phyloP scores from a whole-genome alignment of 1,140 invertebrate genomes.

The Cydia amplana region DNA sequence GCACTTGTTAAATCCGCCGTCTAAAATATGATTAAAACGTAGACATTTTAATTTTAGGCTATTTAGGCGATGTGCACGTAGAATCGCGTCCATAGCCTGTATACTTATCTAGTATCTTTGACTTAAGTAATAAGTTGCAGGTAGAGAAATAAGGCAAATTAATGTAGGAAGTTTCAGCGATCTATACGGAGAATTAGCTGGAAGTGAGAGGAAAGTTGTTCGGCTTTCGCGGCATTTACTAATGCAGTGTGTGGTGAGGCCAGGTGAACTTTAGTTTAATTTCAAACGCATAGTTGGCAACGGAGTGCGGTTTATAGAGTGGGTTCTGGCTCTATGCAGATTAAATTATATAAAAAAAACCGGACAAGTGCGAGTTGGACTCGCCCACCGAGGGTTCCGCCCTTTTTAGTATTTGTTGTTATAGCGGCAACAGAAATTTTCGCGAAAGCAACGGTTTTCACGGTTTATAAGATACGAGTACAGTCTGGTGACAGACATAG shows the following conservation, averaged over 20 bases:
- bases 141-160: neutral
- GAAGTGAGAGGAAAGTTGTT: neutral
- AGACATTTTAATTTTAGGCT: too few relatives aligned
- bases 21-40: too few relatives aligned
- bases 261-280: conserved; percentile 6
- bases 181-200: neutral
- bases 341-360: neutral
- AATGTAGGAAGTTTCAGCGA: conserved; percentile 6
- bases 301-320: neutral
- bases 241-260: neutral
- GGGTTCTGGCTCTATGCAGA: neutral
- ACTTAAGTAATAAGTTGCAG: conserved; percentile 9
- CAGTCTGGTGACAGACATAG: too few relatives aligned
- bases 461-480: too few relatives aligned
- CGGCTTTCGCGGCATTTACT: neutral
- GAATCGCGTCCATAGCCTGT: too few relatives aligned
- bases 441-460: too few relatives aligned
- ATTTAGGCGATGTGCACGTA: too few relatives aligned
- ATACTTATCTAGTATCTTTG: neutral
- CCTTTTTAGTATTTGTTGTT: too few relatives aligned
- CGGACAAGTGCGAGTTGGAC: too few relatives aligned
- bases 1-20: too few relatives aligned
- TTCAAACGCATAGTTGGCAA: neutral
- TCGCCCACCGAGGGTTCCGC: too few relatives aligned
- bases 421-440: too few relatives aligned